Evolutionary conservation across 1,140 invertebrate genomes (phyloP).

Genomic region (Chelonus insularis): DNA sequence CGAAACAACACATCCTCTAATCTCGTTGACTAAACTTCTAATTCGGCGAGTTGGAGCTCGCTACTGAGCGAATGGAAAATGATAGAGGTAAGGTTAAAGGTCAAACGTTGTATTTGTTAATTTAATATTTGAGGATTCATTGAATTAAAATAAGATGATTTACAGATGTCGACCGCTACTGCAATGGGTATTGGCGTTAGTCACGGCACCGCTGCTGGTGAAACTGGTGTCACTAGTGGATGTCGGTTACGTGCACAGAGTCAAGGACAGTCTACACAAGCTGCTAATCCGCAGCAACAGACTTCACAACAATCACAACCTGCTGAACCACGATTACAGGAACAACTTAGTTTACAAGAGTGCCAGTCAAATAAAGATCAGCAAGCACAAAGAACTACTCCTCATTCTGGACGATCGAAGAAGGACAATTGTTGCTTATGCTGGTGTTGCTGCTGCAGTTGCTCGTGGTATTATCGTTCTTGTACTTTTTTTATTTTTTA

Average conservation of each 20-base stretch:
- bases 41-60: conserved; percentile 41
- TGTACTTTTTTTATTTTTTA: conserved; percentile 34
- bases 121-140: no score
- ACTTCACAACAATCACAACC: conserved; percentile 35
- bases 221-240: conserved; percentile 44
- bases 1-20: background rate
- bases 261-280: conserved; percentile 40
- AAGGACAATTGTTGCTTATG: conserved; percentile 67
- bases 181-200: conserved; percentile 58
- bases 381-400: conserved; percentile 41
- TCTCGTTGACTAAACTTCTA: background rate
- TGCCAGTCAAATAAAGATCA: conserved; percentile 33
- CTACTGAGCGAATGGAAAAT: conserved; percentile 59
- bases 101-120: no score
- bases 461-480: conserved; percentile 66
- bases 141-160: no score
- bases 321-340: no score
- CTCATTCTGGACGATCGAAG: conserved; percentile 53
- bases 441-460: conserved; percentile 74
- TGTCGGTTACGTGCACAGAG: conserved; percentile 53
- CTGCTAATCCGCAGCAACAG: conserved; percentile 34
- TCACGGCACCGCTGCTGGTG: conserved; percentile 47
- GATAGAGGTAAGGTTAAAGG: conserved; percentile 55
- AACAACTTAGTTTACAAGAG: conserved; percentile 33
- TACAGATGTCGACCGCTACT: conserved; percentile 59